These are phyloP conservation scores for Neodon shergylaensis DNA, from an alignment of 2,113 vertebrate genomes.

Conservation along the genomic window DNA sequence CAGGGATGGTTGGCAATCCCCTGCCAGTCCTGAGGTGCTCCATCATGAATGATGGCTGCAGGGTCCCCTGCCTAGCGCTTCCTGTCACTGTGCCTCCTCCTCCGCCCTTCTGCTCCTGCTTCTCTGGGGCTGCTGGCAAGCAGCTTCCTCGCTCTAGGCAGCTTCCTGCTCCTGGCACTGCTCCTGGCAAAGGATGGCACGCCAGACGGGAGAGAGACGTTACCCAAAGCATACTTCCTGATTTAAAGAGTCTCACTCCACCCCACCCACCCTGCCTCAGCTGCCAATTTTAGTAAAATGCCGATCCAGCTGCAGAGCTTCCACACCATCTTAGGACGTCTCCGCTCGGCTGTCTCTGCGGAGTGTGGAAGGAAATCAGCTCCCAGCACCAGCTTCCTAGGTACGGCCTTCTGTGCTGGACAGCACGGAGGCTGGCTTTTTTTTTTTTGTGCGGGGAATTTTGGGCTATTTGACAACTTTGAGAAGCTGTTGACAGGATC, in stretches of 20 bases:
- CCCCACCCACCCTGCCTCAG: not conserved
- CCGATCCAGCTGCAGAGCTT: conserved; percentile 67
- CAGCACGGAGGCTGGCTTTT: not conserved
- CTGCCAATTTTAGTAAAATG: conserved; percentile 75
- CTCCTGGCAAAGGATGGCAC: not conserved
- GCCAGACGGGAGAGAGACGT: conserved; percentile 62
- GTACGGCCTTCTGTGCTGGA: not conserved
- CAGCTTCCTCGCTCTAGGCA: conserved; percentile 59
- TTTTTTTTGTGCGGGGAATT: not conserved
- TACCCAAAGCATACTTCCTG: conserved; percentile 75
- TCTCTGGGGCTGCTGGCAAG: not conserved
- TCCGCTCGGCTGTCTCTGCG: conserved; percentile 37
- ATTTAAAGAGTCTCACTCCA: conserved; percentile 67
- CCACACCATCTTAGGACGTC: conserved; percentile 64
- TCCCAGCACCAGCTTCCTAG: conserved; percentile 60
- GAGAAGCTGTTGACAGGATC: not conserved
- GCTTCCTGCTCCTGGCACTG: conserved; percentile 56
- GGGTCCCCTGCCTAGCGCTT: not conserved
- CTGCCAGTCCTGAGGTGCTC: not conserved
- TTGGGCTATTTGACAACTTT: not conserved
- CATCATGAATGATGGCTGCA: not conserved
- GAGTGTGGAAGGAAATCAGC: conserved; percentile 67
- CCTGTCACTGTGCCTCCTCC: not conserved
- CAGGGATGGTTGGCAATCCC: not conserved
- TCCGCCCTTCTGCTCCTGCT: not conserved